These are phyloP conservation scores for Penaeus vannamei DNA, from an alignment of 1,140 invertebrate species.

Conservation along the genomic window DNA sequence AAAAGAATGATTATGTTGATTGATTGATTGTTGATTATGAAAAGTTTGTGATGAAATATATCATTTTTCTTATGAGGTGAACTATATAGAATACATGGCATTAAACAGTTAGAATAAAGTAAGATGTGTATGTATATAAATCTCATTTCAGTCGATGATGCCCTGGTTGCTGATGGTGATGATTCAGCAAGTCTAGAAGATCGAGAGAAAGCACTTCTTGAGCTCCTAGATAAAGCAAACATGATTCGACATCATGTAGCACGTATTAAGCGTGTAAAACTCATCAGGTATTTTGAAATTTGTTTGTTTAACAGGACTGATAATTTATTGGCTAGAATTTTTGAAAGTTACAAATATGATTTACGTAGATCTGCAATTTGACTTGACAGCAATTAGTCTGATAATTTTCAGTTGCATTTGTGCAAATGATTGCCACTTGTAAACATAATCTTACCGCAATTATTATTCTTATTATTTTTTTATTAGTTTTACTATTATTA, in stretches of 20 bases:
- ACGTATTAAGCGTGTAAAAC: constrained; percentile 64
- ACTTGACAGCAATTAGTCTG: too few species aligned
- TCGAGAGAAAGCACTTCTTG: constrained; percentile 61
- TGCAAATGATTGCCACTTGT: too few species aligned
- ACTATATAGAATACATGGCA: background rate
- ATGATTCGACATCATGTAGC: constrained; percentile 64
- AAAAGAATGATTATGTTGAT: background rate
- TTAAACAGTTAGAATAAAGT: background rate
- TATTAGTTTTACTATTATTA: too few species aligned
- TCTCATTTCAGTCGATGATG: constrained; percentile 63
- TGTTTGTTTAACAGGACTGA: too few species aligned
- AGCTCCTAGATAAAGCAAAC: constrained; percentile 67
- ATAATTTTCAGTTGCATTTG: too few species aligned
- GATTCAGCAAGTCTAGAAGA: constrained; percentile 58
- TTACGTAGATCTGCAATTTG: too few species aligned
- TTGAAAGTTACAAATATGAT: too few species aligned
- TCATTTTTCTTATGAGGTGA: background rate
- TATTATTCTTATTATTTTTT: too few species aligned
- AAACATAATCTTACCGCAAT: too few species aligned
- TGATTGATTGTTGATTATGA: background rate
- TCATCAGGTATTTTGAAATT: constrained; percentile 69
- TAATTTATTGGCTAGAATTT: too few species aligned
- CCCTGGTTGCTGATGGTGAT: constrained; percentile 58
- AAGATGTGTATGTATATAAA: background rate
- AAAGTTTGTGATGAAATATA: background rate